Evolutionary conservation across 2,113 vertebrate species (phyloP), one percentile per base, ranked within the genome.

Genomic region (Oryzias celebensis): DNA sequence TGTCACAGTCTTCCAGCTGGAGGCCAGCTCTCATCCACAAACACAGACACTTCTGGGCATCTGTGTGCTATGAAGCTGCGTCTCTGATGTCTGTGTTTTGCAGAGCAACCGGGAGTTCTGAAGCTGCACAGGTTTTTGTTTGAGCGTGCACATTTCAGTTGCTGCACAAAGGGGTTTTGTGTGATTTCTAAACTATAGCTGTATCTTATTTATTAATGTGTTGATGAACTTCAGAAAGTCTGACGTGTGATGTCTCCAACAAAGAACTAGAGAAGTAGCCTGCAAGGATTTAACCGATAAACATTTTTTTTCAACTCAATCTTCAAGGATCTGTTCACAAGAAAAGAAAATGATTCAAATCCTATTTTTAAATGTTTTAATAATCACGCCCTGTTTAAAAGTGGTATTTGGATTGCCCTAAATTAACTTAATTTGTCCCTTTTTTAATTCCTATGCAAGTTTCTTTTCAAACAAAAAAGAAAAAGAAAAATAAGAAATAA

Each of bases 71-170:
- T 31, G 64, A 50, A 62, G 41, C 10, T 49, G 17, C 15, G 3
- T 57, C 23, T 20, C 18, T 24, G 52, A 56, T 59, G 36, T 41
- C 15, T 47, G 24, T 50, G 13, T 28, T 55, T 47, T 53, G 59
- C 7, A 13, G 36, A 51, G 26, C 22, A 14, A 17, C 0, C 0
- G 24, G 26, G 41, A 42, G 53, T 46, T 62, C 52, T 42, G 36
- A n/a, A n/a, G 12, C 7, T 17, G 41, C 23, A 51, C 24, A 44
- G 5, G 24, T 64, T 58, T 71, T 42, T 68, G 14, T 51, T 14
- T 64, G 49, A 70, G 62, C 56, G n/a, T 70, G 55, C 61, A 42
- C 60, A 58, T 57, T 68, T 68, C 45, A 20, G 43, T 57, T 57
- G 16, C 28, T 13, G 36, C n/a, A 62, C 45, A 24, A 45, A 18